A percentile compares a stretch with the other conserved stretches of the same genome.
Conservation (phyloP, 2,113 vertebrate genomes). For the Rhombomys opimus region DNA sequence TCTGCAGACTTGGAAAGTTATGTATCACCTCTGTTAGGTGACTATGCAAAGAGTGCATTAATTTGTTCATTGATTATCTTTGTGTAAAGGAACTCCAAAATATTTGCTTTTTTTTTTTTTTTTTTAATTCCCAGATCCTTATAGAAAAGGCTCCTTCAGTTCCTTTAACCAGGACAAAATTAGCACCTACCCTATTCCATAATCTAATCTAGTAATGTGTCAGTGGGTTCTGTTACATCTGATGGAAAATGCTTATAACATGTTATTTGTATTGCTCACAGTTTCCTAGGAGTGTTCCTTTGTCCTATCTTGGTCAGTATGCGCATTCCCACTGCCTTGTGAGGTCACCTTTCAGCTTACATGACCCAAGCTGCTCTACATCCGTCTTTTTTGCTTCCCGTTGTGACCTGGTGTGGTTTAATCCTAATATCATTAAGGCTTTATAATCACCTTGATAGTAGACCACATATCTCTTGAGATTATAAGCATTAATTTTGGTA, state of each 20-base stretch:
- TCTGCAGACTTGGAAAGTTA: too few relatives aligned
- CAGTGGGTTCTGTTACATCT: constrained; percentile 67
- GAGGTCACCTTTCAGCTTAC: not conserved
- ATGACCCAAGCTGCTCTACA: not conserved
- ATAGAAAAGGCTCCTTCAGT: too few relatives aligned
- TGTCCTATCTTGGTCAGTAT: not conserved
- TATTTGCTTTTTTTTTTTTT: too few relatives aligned
- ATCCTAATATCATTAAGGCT: not conserved
- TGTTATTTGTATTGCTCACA: constrained; percentile 45
- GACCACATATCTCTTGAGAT: not conserved
- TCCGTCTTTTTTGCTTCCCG: not conserved
- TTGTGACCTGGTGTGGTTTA: not conserved
- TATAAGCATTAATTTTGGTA: constrained; percentile 25
- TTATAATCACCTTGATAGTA: constrained; percentile 8
- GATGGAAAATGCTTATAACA: constrained; percentile 56
- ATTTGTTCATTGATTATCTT: too few relatives aligned
- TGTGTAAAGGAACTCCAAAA: too few relatives aligned
- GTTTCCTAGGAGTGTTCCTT: constrained; percentile 46
- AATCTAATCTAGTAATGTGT: constrained; percentile 54
- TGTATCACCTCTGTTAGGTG: too few relatives aligned
- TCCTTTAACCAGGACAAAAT: too few relatives aligned
- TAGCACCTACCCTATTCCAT: too few relatives aligned
- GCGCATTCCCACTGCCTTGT: not conserved
- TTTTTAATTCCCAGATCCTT: too few relatives aligned
- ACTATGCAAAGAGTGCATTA: too few relatives aligned